Evolutionary conservation across 2,113 vertebrate genomes (phyloP), one percentile per base, ranked within the genome.

Genomic region (Tetrax tetrax): DNA sequence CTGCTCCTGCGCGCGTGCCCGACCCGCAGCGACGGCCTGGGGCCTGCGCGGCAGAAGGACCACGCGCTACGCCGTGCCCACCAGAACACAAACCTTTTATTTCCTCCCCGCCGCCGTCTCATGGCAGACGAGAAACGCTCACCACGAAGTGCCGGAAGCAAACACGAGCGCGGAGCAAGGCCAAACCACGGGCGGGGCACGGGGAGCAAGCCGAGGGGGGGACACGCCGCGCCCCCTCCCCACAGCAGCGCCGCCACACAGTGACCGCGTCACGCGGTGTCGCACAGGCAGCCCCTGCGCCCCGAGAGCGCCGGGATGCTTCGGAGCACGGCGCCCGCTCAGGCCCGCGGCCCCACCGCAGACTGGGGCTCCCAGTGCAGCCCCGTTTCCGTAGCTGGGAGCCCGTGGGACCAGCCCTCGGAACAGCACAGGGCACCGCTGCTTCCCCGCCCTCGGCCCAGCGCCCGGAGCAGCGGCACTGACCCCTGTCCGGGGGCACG

Each of bases 61-160:
- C 81, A 97, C 90, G 84, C 92, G 0, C 18, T 33, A 95, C 92
- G 75, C 66, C 16, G 19, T 87, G 94, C 94, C 95, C 95, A 82
- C 27, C 81, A 93, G 82, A 89, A 96, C 87, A 87, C 10, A 41
- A 87, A 35, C 89, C 84, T 84, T 97, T 97, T 97, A 97, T 97
- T 97, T 66, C 84, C 65, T 91, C 69, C 74, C 72, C 60, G 11
- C 63, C 83, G 23, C 0, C 27, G 64, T 74, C 77, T 77, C 56
- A 61, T 35, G 90, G 93, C 81, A 74, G 65, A 72, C 19, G 50
- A 86, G 63, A 85, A 65, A 84, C 51, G 17, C 41, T 56, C 45
- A 38, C 23, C 14, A 77, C 93, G 92, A 12, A 43, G 83, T 18
- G 22, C 71, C 19, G 31, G 87, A 22, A 37, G 68, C 80, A 72